Evolutionary conservation across 2,113 vertebrate genomes (phyloP).

Genomic region (Aplodontia rufa): DNA sequence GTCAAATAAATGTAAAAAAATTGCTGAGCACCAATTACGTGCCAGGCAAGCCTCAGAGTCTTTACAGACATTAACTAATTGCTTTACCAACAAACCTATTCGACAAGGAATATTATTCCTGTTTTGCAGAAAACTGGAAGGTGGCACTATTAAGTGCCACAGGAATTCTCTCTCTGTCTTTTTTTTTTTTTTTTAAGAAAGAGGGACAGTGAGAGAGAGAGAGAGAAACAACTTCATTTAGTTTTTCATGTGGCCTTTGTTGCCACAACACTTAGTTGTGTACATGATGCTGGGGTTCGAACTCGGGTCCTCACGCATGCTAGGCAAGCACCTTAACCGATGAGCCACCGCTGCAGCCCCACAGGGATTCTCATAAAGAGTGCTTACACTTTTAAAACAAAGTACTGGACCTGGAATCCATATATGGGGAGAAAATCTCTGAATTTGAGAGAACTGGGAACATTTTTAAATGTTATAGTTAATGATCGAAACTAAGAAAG

Average conservation of each 20-base stretch:
- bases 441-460: background rate
- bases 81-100: background rate
- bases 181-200: too few species aligned
- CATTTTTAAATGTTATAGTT: conserved; percentile 9
- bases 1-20: background rate
- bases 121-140: conserved; percentile 10
- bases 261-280: too few species aligned
- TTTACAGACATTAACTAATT: conserved; percentile 1
- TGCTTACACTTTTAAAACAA: background rate
- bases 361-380: too few species aligned
- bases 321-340: too few species aligned
- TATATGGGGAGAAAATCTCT: background rate
- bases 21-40: background rate
- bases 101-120: background rate
- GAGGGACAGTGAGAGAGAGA: too few species aligned
- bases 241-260: too few species aligned
- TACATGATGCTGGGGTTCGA: too few species aligned
- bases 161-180: too few species aligned
- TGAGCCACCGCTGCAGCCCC: too few species aligned
- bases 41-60: background rate
- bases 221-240: too few species aligned
- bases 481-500: background rate
- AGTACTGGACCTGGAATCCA: background rate
- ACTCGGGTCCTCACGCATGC: too few species aligned
- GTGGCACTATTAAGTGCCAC: background rate